phyloP scores from a whole-genome alignment of 2,797 vertebrate genomes.

The Anguilla anguilla region DNA sequence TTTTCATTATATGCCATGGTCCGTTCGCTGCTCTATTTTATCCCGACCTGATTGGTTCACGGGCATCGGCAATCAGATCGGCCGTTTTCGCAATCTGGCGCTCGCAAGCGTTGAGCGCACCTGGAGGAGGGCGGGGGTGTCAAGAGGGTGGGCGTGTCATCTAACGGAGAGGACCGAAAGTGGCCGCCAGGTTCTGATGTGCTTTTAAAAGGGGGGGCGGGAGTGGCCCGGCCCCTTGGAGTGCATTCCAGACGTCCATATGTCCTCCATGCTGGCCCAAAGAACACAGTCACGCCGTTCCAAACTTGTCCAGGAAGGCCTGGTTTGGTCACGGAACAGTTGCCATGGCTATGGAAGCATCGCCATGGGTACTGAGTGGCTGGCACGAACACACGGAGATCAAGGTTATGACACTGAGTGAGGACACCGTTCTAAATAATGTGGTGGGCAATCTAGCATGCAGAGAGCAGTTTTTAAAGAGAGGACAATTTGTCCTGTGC shows the following conservation, averaged over 20 bases:
- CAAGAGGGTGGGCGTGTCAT: neutral
- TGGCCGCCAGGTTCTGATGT: constrained; percentile 36
- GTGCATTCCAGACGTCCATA: neutral
- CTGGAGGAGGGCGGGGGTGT: neutral
- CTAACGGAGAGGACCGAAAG: neutral
- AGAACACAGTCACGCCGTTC: neutral
- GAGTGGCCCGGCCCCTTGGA: neutral
- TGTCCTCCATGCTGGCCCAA: neutral
- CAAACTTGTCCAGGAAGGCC: neutral
- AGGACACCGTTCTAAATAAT: neutral
- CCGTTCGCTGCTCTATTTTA: constrained; percentile 55
- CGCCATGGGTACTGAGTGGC: neutral
- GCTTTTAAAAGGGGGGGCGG: constrained; percentile 18
- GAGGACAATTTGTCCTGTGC: neutral
- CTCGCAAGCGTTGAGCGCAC: neutral
- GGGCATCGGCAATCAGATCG: constrained; percentile 47
- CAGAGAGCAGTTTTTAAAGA: neutral
- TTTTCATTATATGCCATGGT: constrained; percentile 40
- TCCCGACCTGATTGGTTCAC: constrained; percentile 54
- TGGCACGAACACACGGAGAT: neutral
- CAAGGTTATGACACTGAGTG: neutral
- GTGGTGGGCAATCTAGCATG: neutral
- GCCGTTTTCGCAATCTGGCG: constrained; percentile 52
- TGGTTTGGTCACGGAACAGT: neutral
- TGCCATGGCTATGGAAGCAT: neutral